Conservation (phyloP, 1,140 invertebrate genomes). For the Littorina saxatilis region DNA sequence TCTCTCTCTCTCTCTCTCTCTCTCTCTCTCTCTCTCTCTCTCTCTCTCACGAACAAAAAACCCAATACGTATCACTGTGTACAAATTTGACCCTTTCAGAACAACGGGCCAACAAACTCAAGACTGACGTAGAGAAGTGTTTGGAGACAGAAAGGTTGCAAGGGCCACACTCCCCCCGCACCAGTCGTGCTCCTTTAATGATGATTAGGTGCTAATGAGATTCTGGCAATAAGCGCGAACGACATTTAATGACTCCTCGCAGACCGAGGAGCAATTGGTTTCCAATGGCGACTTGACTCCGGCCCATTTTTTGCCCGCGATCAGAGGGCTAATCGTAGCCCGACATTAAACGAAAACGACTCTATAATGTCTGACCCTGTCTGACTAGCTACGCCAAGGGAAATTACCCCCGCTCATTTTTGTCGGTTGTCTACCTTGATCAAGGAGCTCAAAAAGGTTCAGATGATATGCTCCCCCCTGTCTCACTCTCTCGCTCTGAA, state of each 20-base stretch:
- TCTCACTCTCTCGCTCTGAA: no score
- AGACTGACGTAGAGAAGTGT: background rate
- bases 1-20: background rate
- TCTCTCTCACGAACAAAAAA: no score
- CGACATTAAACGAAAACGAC: slow-evolving; percentile 27
- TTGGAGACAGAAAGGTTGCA: background rate
- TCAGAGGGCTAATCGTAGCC: background rate
- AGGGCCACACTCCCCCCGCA: background rate
- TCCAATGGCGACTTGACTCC: background rate
- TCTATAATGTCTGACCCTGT: slow-evolving; percentile 20
- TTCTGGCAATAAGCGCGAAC: background rate
- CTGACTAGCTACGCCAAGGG: slow-evolving; percentile 7
- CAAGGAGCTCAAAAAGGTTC: background rate
- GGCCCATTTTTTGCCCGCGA: background rate
- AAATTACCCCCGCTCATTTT: slow-evolving; percentile 14
- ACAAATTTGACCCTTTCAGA: background rate
- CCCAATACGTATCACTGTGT: background rate
- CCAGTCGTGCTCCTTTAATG: background rate
- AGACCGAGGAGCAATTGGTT: background rate
- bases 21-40: slow-evolving; percentile 17
- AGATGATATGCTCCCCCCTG: background rate
- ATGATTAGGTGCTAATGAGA: slow-evolving; percentile 9
- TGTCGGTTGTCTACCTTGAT: slow-evolving; percentile 18
- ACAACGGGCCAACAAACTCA: background rate
- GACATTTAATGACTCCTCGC: slow-evolving; percentile 9